Base-by-base conservation (phyloP, 2,797 vertebrate genomes). In the Neosilurus mollespiculum region DNA sequence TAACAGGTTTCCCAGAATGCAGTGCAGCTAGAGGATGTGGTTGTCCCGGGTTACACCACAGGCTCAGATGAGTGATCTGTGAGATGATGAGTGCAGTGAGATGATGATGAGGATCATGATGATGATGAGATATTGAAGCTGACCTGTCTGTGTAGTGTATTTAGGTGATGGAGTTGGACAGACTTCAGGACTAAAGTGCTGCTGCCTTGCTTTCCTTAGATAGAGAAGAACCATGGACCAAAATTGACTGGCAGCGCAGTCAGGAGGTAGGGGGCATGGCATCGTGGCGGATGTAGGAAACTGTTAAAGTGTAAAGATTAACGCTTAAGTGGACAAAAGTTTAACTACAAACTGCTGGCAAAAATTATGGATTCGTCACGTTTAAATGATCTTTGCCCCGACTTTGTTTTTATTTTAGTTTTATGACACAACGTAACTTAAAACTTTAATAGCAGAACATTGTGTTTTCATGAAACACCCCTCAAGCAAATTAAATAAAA, bases 1-100 rank as follows among this genome's bases (percentile, higher is more conserved):
- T 43, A 5, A 43, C 43, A 43, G 43, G 8, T 43, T 43, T 76
- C 73, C 56, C 73, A 76, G 30, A 76, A 76, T 78, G 59, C 76
- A 64, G 24, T 51, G 59, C 37, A 18, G 12, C 3, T 24, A 14
- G n/a, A 43, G 3, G 8, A 1, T 4, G 75, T 6, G 15, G 56
- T n/a, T 76, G 73, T 43, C 20, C 20, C 2, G 73, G 49, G 37
- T 51, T 15, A 54, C 51, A 22, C 54, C 16, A 49, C 14, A 78
- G 53, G 15, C 15, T 18, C n/a, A 6, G 9, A 34, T 49, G 10
- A 34, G 69, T 20, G 26, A 54, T 58, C 30, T 15, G 5, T 20
- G 16, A 49, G n/a, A 26, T 14, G 72, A 54, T 6, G 3, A 59
- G 5, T 10, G 4, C 2, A 30, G 5, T 20, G 16, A n/a, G n/a